Conservation (phyloP, 2,113 vertebrate genomes). For the Callithrix jacchus region DNA sequence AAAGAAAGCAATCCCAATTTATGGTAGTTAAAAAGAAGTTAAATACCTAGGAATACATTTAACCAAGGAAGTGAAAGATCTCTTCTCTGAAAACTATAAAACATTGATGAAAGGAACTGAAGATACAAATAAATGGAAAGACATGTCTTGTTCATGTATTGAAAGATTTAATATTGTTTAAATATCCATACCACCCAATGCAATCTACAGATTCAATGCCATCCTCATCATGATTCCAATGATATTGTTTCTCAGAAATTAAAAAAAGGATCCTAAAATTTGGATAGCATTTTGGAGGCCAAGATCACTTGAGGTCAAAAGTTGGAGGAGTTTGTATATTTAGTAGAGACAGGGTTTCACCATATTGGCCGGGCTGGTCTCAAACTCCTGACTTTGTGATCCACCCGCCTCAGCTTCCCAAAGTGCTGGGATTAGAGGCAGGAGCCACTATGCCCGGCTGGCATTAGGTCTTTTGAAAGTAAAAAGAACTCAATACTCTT, state of each 20-base stretch:
- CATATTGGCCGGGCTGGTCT: no score
- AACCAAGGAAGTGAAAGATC: neutral
- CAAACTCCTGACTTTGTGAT: no score
- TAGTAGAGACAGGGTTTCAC: no score
- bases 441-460: no score
- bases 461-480: neutral
- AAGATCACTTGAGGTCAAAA: no score
- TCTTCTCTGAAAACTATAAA: neutral
- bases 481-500: neutral
- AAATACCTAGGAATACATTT: neutral
- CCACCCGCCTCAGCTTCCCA: no score
- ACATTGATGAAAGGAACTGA: neutral
- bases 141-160: neutral
- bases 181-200: neutral
- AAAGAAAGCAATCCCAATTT: neutral
- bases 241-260: neutral
- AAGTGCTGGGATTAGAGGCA: no score
- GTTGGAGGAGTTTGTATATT: no score
- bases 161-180: neutral
- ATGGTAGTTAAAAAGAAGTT: neutral
- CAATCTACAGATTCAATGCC: neutral
- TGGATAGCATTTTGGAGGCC: neutral
- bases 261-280: neutral
- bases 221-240: neutral
- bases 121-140: neutral